phyloP scores from a whole-genome alignment of 2,797 vertebrate genomes.

The Poeciliopsis infans region DNA sequence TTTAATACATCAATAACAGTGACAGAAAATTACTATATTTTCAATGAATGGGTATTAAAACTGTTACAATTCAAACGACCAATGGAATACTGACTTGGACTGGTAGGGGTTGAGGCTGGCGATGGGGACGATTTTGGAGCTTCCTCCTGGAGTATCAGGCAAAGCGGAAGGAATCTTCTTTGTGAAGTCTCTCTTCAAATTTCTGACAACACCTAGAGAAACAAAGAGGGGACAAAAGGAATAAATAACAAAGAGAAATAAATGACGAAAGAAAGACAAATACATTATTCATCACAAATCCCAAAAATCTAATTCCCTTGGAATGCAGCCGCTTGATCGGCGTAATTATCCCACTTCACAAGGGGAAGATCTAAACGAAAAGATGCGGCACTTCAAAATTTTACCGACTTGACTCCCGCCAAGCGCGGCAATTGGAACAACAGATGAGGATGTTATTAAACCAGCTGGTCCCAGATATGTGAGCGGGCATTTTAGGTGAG shows the following conservation, averaged over 20 bases:
- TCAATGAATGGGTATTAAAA: neutral
- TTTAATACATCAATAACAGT: neutral
- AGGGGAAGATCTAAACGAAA: conserved; percentile 45
- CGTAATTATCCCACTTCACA: conserved; percentile 57
- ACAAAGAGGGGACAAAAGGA: conserved; percentile 42
- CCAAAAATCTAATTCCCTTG: conserved; percentile 66
- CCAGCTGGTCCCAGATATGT: conserved; percentile 43
- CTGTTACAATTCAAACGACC: neutral
- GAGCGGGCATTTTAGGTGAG: conserved; percentile 54
- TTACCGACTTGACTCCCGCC: conserved; percentile 20
- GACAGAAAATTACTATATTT: neutral
- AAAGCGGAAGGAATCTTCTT: conserved; percentile 73
- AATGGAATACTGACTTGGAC: conserved; percentile 88
- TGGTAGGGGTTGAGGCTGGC: conserved; percentile 97
- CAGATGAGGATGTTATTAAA: conserved; percentile 53
- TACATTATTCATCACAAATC: conserved; percentile 67
- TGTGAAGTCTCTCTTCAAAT: conserved; percentile 80
- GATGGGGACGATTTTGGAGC: conserved; percentile 92
- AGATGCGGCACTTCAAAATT: conserved; percentile 33
- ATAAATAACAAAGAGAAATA: conserved; percentile 59
- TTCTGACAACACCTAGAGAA: conserved; percentile 71
- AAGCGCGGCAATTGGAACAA: conserved; percentile 28
- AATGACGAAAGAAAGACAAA: conserved; percentile 45
- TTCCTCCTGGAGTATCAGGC: conserved; percentile 83
- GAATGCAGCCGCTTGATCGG: conserved; percentile 57